These are phyloP conservation scores for Rhagoletis pomonella DNA, from an alignment of 1,140 invertebrate genomes.

Conservation along the genomic window DNA sequence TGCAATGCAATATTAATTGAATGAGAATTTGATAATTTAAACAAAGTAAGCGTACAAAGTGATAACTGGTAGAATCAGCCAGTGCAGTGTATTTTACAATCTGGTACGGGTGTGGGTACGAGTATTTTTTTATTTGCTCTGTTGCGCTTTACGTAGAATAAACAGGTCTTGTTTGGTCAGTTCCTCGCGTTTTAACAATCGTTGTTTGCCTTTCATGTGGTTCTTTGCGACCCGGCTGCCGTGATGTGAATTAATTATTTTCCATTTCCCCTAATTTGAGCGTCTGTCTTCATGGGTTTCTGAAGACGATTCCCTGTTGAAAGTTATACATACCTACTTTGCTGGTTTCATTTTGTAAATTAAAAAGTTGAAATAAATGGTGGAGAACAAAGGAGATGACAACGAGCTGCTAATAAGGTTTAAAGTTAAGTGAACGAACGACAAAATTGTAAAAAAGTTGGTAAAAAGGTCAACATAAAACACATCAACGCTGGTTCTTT, in stretches of 20 bases:
- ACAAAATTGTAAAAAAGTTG: not conserved
- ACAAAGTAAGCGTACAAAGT: not conserved
- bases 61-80: not conserved
- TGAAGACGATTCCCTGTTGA: not conserved
- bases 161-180: not conserved
- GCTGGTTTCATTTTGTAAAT: not conserved
- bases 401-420: not conserved
- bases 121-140: not conserved
- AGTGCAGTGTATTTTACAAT: not conserved
- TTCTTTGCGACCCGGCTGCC: constrained; percentile 36
- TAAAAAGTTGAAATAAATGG: not conserved
- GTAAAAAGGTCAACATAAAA: constrained; percentile 23
- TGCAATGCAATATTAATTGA: not conserved
- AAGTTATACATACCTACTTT: not conserved
- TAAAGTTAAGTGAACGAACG: not conserved
- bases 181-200: not conserved
- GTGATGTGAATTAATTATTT: constrained; percentile 46
- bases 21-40: too few relatives aligned
- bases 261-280: not conserved
- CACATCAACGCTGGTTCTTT: not conserved
- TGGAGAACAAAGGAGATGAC: not conserved
- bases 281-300: not conserved
- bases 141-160: constrained; percentile 18
- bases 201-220: not conserved
- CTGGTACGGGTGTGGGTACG: constrained; percentile 7